A percentile compares a stretch with the other conserved stretches of the same genome.
Evolutionary conservation across 2,113 vertebrate genomes (phyloP).

Genomic region (Malurus elegans): DNA sequence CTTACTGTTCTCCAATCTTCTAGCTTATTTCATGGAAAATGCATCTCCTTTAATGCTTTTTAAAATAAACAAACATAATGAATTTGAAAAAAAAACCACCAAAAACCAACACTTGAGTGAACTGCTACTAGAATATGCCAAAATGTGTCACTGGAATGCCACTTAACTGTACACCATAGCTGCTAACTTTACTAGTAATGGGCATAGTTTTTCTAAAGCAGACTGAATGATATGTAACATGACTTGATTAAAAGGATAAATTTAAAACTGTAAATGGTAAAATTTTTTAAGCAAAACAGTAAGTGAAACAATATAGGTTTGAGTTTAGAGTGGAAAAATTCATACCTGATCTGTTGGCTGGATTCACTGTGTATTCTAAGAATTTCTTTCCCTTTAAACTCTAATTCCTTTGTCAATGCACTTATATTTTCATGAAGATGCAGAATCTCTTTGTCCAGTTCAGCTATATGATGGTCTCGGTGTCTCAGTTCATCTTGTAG

Average conservation of each 20-base stretch:
- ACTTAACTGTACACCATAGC: not conserved
- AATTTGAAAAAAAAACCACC: not conserved
- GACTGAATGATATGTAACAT: not conserved
- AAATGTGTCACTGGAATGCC: constrained; percentile 3
- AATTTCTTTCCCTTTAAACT: constrained; percentile 96
- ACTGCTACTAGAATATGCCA: constrained; percentile 6
- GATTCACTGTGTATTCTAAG: constrained; percentile 96
- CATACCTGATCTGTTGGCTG: constrained; percentile 95
- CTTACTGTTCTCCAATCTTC: constrained; percentile 48
- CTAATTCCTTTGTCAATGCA: constrained; percentile 93
- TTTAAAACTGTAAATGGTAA: not conserved
- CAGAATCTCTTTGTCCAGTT: constrained; percentile 92
- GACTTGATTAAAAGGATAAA: not conserved
- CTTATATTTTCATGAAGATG: constrained; percentile 94
- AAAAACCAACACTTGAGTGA: not conserved
- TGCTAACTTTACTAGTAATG: not conserved
- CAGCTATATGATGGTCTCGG: constrained; percentile 91
- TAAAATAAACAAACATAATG: constrained; percentile 27
- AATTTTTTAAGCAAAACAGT: not conserved
- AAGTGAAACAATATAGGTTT: not conserved
- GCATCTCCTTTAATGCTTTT: constrained; percentile 80
- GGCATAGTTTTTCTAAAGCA: not conserved
- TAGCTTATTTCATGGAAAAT: constrained; percentile 65
- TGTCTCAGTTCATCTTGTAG: constrained; percentile 90
- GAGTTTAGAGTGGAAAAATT: not conserved